Evolutionary conservation across 2,113 vertebrate genomes (phyloP), one percentile per base, ranked within the genome.

Genomic region (Caranx ignobilis): DNA sequence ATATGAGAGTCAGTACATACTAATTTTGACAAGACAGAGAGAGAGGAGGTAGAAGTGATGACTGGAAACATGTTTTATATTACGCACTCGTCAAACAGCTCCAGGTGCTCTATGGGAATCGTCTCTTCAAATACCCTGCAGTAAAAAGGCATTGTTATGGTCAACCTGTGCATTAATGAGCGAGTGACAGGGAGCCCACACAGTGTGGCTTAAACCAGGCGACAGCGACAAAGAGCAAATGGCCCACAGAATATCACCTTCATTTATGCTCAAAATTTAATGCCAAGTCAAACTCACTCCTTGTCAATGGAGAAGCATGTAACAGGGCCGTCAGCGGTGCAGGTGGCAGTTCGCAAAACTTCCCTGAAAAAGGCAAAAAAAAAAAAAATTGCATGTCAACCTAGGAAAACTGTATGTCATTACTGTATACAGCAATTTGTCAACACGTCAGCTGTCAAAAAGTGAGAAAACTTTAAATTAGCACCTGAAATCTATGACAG

Each of bases 281-380:
- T 47, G 26, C 31, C 4, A 11, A 50, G 18, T 60, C 34, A 57
- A 12, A 94, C 96, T 94, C 83, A 96, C 95, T 96, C 95, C 50
- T 96, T 96, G 84, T 95, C 95, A 6, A 96, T 93, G 65, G 93
- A 93, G 80, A 96, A 92, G 75, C 96, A 96, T 52, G 94, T 95
- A 37, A 96, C 96, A 0, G 90, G 88, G 31, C 92, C 95, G 1
- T 94, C 87, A 0, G 96, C 96, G 2, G 92, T 90, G 87, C 96
- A 96, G 11, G 95, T 95, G 9, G 95, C 96, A 0, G 96, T 96
- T 81, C 96, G 87, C 73, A 90, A 79, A 3, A 94, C 93, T 80
- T 94, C 95, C 2, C 95, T 96, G 92, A 16, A 82, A 47, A 35
- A 65, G 0, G 6, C 26, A 26, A 26, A 63, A 26, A 26, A 26